Evolutionary conservation across 2,888 invertebrate genomes (phyloP).

Genomic region (Taphrorychus bicolor): DNA sequence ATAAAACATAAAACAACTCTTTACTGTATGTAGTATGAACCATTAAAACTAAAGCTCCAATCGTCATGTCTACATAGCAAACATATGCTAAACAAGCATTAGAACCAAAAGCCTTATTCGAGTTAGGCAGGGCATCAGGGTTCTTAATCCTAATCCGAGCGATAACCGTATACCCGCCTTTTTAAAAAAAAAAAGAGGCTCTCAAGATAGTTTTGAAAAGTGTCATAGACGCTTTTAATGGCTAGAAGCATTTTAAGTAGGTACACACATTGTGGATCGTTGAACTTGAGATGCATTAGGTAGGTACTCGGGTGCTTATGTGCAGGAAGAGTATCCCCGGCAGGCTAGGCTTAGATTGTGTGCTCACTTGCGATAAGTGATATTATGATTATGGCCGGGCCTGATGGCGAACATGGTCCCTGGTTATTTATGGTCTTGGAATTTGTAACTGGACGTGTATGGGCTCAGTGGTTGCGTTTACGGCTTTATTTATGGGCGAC

Average conservation of each 20-base stretch:
- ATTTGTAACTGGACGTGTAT: not conserved
- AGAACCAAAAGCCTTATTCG: too few relatives aligned
- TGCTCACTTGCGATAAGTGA: constrained; percentile 12
- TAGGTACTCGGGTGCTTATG: constrained; percentile 15
- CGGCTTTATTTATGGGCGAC: not conserved
- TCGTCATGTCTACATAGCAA: too few relatives aligned
- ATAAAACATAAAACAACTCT: too few relatives aligned
- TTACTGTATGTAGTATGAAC: too few relatives aligned
- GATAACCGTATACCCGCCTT: not conserved
- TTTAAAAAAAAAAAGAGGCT: not conserved
- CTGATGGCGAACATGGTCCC: not conserved
- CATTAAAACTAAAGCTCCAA: too few relatives aligned
- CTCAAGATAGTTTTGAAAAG: not conserved
- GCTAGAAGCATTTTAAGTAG: constrained; percentile 1
- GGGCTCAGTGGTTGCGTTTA: not conserved
- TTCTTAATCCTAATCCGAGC: too few relatives aligned
- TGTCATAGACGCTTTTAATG: constrained; percentile 15
- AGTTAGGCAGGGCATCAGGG: too few relatives aligned
- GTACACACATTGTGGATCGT: constrained; percentile 12
- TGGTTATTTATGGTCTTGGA: not conserved
- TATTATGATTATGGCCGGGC: constrained; percentile 11
- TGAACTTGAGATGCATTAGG: constrained; percentile 21
- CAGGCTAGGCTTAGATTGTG: not conserved
- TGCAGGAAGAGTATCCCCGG: constrained; percentile 18
- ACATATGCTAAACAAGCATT: too few relatives aligned